Conservation (phyloP, 1,140 invertebrate species). For the Pseudomyrmex flavicornis region DNA sequence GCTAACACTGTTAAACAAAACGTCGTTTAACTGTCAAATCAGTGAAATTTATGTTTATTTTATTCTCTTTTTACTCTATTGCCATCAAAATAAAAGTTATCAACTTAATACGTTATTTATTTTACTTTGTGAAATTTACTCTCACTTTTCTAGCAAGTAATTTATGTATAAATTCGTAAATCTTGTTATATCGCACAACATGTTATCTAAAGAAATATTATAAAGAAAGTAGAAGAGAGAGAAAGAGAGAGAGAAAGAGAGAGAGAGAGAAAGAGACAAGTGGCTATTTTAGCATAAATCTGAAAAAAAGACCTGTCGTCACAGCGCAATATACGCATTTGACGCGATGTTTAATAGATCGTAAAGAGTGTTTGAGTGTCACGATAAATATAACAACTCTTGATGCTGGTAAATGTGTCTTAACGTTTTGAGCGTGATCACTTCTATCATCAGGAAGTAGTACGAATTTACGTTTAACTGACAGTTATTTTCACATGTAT, state of each 20-base stretch:
- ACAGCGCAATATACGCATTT: constrained; percentile 76
- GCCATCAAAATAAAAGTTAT: background rate
- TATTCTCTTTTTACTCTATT: background rate
- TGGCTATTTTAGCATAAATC: constrained; percentile 30
- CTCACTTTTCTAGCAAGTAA: background rate
- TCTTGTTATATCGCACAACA: too few species aligned
- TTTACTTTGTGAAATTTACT: background rate
- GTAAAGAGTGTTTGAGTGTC: constrained; percentile 84
- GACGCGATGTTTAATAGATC: constrained; percentile 84
- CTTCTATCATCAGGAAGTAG: constrained; percentile 21
- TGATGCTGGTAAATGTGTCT: constrained; percentile 71
- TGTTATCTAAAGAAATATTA: too few species aligned
- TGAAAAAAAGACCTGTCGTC: constrained; percentile 68
- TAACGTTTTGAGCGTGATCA: constrained; percentile 74
- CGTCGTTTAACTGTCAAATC: constrained; percentile 12
- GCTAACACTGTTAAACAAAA: constrained; percentile 16
- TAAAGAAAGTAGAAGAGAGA: too few species aligned
- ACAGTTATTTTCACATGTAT: background rate
- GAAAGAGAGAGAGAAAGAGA: too few species aligned
- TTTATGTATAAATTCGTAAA: background rate
- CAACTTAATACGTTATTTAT: background rate
- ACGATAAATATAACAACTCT: constrained; percentile 85
- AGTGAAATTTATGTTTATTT: background rate
- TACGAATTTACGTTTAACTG: background rate
- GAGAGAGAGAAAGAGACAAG: too few species aligned